These are phyloP conservation scores for Spizella passerina DNA, from an alignment of 2,797 vertebrate species.

Conservation along the genomic window DNA sequence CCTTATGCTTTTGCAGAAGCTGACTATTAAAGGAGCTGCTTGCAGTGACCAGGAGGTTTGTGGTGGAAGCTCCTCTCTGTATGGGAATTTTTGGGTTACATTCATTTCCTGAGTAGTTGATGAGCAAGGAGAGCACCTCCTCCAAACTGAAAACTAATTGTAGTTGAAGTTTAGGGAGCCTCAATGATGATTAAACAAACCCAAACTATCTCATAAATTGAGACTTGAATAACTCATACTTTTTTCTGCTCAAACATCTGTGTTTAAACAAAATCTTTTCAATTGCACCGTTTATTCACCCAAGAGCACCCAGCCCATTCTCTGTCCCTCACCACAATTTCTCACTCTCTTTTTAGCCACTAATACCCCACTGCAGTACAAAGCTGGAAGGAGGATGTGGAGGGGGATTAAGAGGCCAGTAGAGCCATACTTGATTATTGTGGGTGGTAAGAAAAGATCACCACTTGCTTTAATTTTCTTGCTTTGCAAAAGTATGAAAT, in stretches of 20 bases:
- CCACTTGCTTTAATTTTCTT: not conserved
- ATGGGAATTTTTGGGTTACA: not conserved
- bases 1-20: not conserved
- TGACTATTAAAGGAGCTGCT: not conserved
- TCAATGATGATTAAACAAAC: not conserved
- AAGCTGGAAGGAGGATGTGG: not conserved
- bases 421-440: not conserved
- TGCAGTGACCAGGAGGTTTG: not conserved
- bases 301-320: not conserved
- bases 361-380: not conserved
- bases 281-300: not conserved
- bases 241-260: not conserved
- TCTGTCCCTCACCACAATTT: not conserved
- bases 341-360: not conserved
- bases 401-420: not conserved
- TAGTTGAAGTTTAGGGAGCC: not conserved
- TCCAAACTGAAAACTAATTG: not conserved
- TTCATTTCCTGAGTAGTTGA: not conserved
- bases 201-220: not conserved
- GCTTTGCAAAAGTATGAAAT: not conserved
- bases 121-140: not conserved
- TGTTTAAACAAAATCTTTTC: not conserved
- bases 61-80: not conserved
- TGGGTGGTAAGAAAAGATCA: not conserved
- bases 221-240: not conserved